Evolutionary conservation across 2,888 invertebrate species (phyloP), one percentile per base, ranked within the genome.

Genomic region (Pheosia gnoma): DNA sequence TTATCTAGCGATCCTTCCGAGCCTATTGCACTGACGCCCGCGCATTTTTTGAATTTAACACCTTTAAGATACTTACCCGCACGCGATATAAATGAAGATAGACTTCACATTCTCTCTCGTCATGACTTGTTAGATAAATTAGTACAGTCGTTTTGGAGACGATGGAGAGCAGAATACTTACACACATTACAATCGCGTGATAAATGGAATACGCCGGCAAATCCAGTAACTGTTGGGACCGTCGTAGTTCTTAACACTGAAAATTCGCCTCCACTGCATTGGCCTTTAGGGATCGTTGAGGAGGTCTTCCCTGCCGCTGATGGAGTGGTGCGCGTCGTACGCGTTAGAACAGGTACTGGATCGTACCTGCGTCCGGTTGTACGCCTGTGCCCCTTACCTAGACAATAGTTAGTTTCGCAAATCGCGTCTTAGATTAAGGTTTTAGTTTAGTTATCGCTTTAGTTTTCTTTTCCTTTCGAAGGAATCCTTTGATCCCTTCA

Each of bases 71-170:
- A 41, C 13, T 58, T 69, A 3, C 70, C 70, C 6, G 59, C 62
- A 0, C 1, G 52, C 3, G 60, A 63, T 3, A 8, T 69, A 0
- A 8, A 38, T 3, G 52, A 57, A 0, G 56, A 62, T 4, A 13
- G 25, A 8, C 10, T 55, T 3, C n/a, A 58, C 39, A n/a, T 60
- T 9, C 11, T 58, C 11, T 8, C 55, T 0, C 47, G 70, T 3
- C 39, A 65, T 8, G 5, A 41, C 0, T 52, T 71, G 0, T 11
- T 69, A 0, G 67, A 72, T 36, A 52, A 61, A 39, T 25, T 72
- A 0, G 71, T 72, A 0, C 55, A 64, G 38, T 61, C 66, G 0
- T 70, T 61, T 41, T 66, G 70, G 66, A 59, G 54, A 13, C 36
- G 63, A 5, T 70, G 67, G 66, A 54, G 59, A 3, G 4, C 43